Percentiles rank a stretch among this genome's conserved stretches.
Conservation (phyloP, 2,888 invertebrate species). For the Podotricha telesiphe region DNA sequence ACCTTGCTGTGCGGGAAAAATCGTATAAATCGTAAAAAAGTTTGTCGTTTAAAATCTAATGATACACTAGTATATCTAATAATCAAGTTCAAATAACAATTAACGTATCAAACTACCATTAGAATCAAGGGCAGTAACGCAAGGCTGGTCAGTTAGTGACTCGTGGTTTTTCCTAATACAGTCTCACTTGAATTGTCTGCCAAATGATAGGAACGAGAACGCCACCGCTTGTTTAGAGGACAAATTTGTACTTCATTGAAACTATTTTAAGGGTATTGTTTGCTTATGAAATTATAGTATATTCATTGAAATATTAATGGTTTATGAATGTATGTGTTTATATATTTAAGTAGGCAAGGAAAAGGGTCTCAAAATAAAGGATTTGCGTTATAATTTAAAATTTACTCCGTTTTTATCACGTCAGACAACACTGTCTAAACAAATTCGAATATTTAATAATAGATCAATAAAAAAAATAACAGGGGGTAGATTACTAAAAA, state of each 20-base stretch:
- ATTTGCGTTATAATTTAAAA: too few relatives aligned
- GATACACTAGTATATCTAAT: neutral
- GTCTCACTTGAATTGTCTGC: slow-evolving; percentile 25
- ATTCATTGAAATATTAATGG: too few relatives aligned
- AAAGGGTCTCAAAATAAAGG: too few relatives aligned
- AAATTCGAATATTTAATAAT: too few relatives aligned
- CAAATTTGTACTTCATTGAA: slow-evolving; percentile 5
- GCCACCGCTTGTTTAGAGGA: slow-evolving; percentile 18
- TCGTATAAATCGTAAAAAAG: too few relatives aligned
- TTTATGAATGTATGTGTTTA: neutral
- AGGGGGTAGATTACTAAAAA: too few relatives aligned
- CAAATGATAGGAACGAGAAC: slow-evolving; percentile 35
- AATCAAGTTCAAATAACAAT: slow-evolving; percentile 8
- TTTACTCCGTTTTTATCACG: too few relatives aligned
- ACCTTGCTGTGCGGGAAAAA: too few relatives aligned
- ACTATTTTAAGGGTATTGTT: slow-evolving; percentile 7
- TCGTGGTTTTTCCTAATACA: slow-evolving; percentile 33
- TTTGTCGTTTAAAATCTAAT: too few relatives aligned
- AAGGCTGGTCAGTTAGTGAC: slow-evolving; percentile 34
- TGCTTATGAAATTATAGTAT: neutral
- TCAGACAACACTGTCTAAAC: too few relatives aligned
- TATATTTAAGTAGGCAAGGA: too few relatives aligned
- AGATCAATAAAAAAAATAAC: too few relatives aligned
- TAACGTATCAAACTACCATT: slow-evolving; percentile 14
- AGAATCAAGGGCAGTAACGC: slow-evolving; percentile 35